phyloP scores from a whole-genome alignment of 1,140 invertebrate genomes.

The Battus philenor region DNA sequence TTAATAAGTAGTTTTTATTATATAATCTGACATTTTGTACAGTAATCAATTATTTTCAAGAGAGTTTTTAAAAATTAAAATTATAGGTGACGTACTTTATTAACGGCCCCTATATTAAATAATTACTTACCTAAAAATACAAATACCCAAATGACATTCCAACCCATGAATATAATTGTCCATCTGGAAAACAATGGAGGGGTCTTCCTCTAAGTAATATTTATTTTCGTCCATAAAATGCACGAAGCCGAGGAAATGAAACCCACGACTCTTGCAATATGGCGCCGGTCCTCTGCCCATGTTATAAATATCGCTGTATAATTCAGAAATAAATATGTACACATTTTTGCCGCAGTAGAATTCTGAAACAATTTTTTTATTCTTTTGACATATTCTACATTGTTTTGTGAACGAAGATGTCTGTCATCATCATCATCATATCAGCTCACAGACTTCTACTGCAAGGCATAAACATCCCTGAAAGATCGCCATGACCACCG shows the following conservation, averaged over 20 bases:
- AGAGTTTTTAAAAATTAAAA: too few relatives aligned
- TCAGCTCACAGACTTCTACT: too few relatives aligned
- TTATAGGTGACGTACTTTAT: too few relatives aligned
- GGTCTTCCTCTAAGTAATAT: slow-evolving; percentile 60
- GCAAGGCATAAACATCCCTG: not conserved
- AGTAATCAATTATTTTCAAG: too few relatives aligned
- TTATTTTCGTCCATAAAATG: slow-evolving; percentile 56
- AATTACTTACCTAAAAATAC: slow-evolving; percentile 56
- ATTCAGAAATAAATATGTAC: slow-evolving; percentile 58
- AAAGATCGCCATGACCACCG: not conserved
- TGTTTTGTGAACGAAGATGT: not conserved
- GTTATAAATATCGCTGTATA: slow-evolving; percentile 63
- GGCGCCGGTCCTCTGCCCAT: slow-evolving; percentile 51
- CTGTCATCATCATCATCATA: too few relatives aligned
- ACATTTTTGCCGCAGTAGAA: slow-evolving; percentile 63
- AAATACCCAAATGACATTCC: slow-evolving; percentile 56
- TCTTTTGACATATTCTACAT: not conserved
- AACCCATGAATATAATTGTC: slow-evolving; percentile 63
- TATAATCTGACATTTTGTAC: too few relatives aligned
- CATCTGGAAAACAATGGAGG: slow-evolving; percentile 46
- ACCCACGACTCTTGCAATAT: slow-evolving; percentile 49
- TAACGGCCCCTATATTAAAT: too few relatives aligned
- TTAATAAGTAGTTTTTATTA: too few relatives aligned
- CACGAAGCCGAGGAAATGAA: slow-evolving; percentile 60
- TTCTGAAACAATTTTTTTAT: slow-evolving; percentile 34